Conservation (phyloP, 2,797 vertebrate species). For the Danio albolineatus region DNA sequence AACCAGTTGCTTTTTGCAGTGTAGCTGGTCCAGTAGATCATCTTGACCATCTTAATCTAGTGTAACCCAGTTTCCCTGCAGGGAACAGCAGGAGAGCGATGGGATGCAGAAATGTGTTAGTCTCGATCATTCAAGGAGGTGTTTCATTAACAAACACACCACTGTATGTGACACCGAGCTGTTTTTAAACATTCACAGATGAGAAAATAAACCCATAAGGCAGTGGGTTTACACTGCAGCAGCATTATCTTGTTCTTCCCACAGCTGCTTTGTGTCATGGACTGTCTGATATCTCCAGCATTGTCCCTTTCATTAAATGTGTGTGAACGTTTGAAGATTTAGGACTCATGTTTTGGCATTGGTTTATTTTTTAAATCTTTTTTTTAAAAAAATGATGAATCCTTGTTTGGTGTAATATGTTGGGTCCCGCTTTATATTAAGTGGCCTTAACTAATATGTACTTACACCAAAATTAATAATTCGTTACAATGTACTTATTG, state of each 20-base stretch:
- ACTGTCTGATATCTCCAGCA: not conserved
- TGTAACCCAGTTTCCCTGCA: slow-evolving; percentile 2
- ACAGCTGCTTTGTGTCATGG: slow-evolving; percentile 16
- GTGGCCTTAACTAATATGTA: too few relatives aligned
- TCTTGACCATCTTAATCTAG: not conserved
- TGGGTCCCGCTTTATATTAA: too few relatives aligned
- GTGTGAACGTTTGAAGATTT: not conserved
- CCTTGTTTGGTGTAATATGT: too few relatives aligned
- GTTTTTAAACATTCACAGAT: slow-evolving; percentile 42
- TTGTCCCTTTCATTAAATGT: not conserved
- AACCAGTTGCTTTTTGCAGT: too few relatives aligned
- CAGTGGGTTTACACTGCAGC: not conserved
- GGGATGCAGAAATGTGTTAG: slow-evolving; percentile 58
- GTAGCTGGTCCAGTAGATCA: slow-evolving; percentile 1
- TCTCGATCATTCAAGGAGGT: slow-evolving; percentile 81
- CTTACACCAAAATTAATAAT: too few relatives aligned
- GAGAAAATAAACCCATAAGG: slow-evolving; percentile 3
- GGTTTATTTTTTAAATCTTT: not conserved
- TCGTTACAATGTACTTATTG: too few relatives aligned
- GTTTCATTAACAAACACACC: slow-evolving; percentile 88
- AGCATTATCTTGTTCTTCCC: not conserved
- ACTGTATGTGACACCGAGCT: slow-evolving; percentile 76
- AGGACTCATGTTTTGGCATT: not conserved
- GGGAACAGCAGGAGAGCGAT: not conserved
- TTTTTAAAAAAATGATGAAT: too few relatives aligned